phyloP scores from a whole-genome alignment of 2,888 invertebrate species.

The Hemistola chrysoprasaria region DNA sequence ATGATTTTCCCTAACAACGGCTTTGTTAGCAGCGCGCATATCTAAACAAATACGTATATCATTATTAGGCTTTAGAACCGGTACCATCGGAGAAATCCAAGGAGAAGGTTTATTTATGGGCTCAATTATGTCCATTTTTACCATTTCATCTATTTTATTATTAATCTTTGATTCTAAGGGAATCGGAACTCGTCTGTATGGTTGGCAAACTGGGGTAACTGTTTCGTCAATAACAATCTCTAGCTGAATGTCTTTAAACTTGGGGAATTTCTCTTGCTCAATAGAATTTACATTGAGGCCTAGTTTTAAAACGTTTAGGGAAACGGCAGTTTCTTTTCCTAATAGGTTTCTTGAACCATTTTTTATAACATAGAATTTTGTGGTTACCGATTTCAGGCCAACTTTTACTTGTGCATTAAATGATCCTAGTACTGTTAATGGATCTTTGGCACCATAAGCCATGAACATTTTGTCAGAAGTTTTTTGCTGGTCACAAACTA shows the following conservation, averaged over 20 bases:
- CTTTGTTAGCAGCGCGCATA: conserved; percentile 25
- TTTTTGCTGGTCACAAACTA: conserved; percentile 13
- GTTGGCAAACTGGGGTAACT: no score
- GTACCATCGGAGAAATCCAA: no score
- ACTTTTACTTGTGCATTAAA: conserved; percentile 24
- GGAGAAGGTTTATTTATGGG: no score
- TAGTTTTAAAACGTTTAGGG: conserved; percentile 24
- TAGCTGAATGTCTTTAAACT: conserved; percentile 13
- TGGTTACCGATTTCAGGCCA: no score
- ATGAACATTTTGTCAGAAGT: conserved; percentile 19
- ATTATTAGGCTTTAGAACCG: no score
- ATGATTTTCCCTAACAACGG: conserved; percentile 30
- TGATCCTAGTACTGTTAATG: conserved; percentile 24
- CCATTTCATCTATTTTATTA: conserved; percentile 13
- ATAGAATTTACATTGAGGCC: conserved; percentile 20
- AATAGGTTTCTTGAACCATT: conserved; percentile 26
- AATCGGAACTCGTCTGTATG: conserved; percentile 27
- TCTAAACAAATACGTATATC: no score
- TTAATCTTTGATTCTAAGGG: conserved; percentile 16
- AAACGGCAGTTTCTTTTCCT: conserved; percentile 28
- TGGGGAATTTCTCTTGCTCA: not conserved
- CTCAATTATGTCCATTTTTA: conserved; percentile 21
- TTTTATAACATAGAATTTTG: not conserved
- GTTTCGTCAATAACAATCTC: no score
- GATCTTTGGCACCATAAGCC: conserved; percentile 25